Evolutionary conservation across 1,140 invertebrate genomes (phyloP).

Genomic region (Calycopis cecrops): DNA sequence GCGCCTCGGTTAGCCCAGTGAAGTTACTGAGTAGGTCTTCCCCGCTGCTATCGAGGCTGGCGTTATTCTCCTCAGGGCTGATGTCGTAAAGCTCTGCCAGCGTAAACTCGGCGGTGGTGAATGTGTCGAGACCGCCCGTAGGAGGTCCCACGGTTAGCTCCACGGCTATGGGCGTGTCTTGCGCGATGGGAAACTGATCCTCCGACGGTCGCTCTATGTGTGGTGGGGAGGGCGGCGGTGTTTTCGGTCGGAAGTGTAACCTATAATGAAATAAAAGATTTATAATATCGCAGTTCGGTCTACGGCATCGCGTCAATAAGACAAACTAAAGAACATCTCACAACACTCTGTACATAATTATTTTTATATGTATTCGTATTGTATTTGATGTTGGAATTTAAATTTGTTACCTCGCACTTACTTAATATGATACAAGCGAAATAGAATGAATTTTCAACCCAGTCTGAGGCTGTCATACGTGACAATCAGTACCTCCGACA

Average conservation of each 20-base stretch:
- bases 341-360: no score
- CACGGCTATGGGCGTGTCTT: constrained; percentile 76
- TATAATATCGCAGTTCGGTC: no score
- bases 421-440: no score
- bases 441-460: no score
- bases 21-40: constrained; percentile 46
- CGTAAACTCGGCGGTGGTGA: constrained; percentile 70
- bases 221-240: constrained; percentile 64
- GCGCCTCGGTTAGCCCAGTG: constrained; percentile 50
- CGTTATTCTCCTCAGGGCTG: constrained; percentile 38
- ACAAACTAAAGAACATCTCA: no score
- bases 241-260: constrained; percentile 87
- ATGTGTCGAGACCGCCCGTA: constrained; percentile 58
- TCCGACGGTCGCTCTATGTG: constrained; percentile 44
- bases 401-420: no score
- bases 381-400: no score
- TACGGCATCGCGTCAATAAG: no score
- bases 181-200: constrained; percentile 61
- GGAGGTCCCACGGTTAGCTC: constrained; percentile 65
- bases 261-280: constrained; percentile 44
- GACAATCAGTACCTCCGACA: no score
- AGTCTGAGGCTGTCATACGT: no score
- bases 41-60: constrained; percentile 34
- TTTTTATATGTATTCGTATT: no score
- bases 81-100: constrained; percentile 60